Percentiles rank a stretch among this genome's conserved stretches.
These are phyloP conservation scores for Meta bourneti DNA, from an alignment of 2,888 invertebrate genomes.

Conservation along the genomic window DNA sequence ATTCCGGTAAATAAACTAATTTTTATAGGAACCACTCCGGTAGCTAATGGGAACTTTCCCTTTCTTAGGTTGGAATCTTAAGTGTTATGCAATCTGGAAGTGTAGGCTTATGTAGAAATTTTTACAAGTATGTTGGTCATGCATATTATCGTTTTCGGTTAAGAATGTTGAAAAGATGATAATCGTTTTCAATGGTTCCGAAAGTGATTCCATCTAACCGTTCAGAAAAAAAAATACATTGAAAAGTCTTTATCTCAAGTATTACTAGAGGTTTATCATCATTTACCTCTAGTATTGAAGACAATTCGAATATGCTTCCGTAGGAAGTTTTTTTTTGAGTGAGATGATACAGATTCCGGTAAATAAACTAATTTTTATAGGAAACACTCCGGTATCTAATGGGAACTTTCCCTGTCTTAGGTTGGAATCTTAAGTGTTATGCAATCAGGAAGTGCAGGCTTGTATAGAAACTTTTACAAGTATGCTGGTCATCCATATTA, in stretches of 20 bases:
- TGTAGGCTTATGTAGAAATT: no score
- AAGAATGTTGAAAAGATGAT: no score
- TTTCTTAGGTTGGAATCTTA: neutral
- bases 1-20: slow-evolving; percentile 29
- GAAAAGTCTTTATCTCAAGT: no score
- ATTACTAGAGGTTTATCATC: no score
- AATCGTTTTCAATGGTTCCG: no score
- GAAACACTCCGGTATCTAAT: neutral
- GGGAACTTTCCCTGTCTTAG: neutral
- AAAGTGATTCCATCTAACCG: no score
- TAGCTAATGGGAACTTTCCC: neutral
- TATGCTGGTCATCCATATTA: no score
- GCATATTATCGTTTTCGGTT: no score
- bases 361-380: slow-evolving; percentile 23
- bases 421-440: neutral
- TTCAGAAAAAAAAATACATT: no score
- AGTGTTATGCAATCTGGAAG: neutral
- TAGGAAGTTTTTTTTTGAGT: neutral
- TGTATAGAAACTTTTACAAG: no score
- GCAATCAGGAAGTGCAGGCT: neutral
- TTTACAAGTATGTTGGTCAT: no score
- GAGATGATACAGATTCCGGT: neutral
- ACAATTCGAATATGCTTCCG: neutral
- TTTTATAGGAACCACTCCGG: neutral
- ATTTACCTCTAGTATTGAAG: no score